Conservation (phyloP, 2,113 vertebrate species). For the Toxotes chatareus region DNA sequence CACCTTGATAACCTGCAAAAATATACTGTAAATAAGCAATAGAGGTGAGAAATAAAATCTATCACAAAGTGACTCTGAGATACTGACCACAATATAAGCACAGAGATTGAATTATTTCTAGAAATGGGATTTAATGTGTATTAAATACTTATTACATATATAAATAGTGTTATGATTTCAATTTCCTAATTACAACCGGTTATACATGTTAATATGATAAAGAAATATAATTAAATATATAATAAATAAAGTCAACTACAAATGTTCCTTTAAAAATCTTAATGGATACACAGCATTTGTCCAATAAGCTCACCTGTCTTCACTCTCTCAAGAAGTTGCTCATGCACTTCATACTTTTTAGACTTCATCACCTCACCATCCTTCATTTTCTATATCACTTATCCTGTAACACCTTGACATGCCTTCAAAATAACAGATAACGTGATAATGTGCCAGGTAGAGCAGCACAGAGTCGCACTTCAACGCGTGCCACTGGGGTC, state of each 20-base stretch:
- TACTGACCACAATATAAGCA: neutral
- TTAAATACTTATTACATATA: neutral
- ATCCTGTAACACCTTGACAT: conserved; percentile 4
- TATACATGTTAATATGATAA: too few species aligned
- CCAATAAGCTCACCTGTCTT: neutral
- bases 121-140: neutral
- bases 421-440: conserved; percentile 28
- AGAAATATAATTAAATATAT: too few species aligned
- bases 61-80: neutral
- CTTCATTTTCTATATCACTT: conserved; percentile 2
- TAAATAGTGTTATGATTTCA: too few species aligned
- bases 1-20: conserved; percentile 13
- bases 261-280: too few species aligned
- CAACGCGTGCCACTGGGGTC: conserved; percentile 12
- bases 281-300: too few species aligned
- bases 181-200: too few species aligned
- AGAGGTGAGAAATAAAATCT: neutral
- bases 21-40: neutral
- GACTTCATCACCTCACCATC: neutral
- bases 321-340: neutral
- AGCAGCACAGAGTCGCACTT: conserved; percentile 13
- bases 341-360: neutral
- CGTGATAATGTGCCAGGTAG: conserved; percentile 27
- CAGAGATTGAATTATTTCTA: neutral
- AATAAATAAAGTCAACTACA: neutral